Evolutionary conservation across 2,113 vertebrate species (phyloP).

Genomic region (Cygnus buccinator): DNA sequence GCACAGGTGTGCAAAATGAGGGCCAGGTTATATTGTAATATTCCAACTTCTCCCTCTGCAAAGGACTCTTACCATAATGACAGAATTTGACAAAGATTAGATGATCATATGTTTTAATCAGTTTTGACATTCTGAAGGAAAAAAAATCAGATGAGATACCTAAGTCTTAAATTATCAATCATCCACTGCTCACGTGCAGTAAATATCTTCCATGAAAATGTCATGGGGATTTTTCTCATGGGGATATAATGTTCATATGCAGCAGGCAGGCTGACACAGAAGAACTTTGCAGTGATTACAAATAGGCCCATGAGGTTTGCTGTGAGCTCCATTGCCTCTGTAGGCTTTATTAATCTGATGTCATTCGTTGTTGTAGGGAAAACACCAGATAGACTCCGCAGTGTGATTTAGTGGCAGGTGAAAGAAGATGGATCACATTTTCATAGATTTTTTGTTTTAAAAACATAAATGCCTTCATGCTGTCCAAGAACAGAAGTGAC

Average conservation of each 20-base stretch:
- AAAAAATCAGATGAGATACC: not conserved
- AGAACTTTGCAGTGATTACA: not conserved
- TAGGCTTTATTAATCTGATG: constrained; percentile 22
- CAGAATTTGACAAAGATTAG: constrained; percentile 16
- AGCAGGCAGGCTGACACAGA: not conserved
- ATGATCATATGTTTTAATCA: not conserved
- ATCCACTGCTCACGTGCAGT: not conserved
- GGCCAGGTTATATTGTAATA: not conserved
- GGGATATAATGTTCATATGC: not conserved
- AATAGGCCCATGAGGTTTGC: constrained; percentile 2
- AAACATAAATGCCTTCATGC: not conserved
- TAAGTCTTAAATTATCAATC: constrained; percentile 6
- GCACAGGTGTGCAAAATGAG: not conserved
- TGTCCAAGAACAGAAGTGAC: not conserved
- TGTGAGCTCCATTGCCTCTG: not conserved
- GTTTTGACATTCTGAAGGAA: constrained; percentile 6
- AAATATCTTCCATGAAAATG: constrained; percentile 13
- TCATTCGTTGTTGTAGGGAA: not conserved
- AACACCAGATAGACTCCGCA: not conserved
- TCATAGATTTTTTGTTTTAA: not conserved
- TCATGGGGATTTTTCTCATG: not conserved
- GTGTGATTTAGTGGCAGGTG: not conserved
- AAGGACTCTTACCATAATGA: not conserved
- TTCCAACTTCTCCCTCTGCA: not conserved
- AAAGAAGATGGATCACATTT: not conserved